phyloP scores from a whole-genome alignment of 2,797 vertebrate genomes.

The Gastrophryne carolinensis region DNA sequence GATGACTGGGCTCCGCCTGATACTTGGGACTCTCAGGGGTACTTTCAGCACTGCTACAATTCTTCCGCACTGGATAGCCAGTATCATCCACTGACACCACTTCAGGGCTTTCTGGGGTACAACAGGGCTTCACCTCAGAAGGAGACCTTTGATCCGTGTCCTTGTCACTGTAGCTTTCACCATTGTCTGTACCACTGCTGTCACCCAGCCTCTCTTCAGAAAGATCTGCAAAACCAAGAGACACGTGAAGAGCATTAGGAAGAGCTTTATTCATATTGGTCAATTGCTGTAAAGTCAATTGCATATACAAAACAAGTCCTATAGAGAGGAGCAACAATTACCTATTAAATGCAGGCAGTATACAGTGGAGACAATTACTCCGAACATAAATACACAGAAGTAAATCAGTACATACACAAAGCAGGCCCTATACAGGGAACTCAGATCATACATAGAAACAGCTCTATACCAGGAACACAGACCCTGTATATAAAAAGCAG shows the following conservation, averaged over 20 bases:
- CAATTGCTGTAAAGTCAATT: too few relatives aligned
- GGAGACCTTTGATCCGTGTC: constrained; percentile 85
- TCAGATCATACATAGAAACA: too few relatives aligned
- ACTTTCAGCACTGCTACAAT: constrained; percentile 67
- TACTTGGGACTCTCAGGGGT: constrained; percentile 78
- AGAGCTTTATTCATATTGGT: too few relatives aligned
- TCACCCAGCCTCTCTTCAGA: constrained; percentile 81
- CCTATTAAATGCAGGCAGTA: too few relatives aligned
- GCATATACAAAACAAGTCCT: too few relatives aligned
- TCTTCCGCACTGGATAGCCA: constrained; percentile 74
- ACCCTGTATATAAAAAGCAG: too few relatives aligned
- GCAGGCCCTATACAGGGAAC: too few relatives aligned
- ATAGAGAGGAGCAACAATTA: too few relatives aligned
- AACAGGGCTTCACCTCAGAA: constrained; percentile 86
- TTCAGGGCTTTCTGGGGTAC: constrained; percentile 83
- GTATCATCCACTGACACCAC: constrained; percentile 80
- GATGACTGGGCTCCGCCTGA: constrained; percentile 77
- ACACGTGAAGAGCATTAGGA: background rate
- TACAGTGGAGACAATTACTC: too few relatives aligned
- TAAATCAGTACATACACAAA: too few relatives aligned
- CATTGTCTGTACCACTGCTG: constrained; percentile 73
- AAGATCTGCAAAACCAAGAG: constrained; percentile 72
- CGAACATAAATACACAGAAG: too few relatives aligned
- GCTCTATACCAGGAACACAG: too few relatives aligned
- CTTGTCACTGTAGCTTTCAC: constrained; percentile 84